Base-by-base conservation (phyloP, 1,140 invertebrate genomes). In the Drosophila virilis region DNA sequence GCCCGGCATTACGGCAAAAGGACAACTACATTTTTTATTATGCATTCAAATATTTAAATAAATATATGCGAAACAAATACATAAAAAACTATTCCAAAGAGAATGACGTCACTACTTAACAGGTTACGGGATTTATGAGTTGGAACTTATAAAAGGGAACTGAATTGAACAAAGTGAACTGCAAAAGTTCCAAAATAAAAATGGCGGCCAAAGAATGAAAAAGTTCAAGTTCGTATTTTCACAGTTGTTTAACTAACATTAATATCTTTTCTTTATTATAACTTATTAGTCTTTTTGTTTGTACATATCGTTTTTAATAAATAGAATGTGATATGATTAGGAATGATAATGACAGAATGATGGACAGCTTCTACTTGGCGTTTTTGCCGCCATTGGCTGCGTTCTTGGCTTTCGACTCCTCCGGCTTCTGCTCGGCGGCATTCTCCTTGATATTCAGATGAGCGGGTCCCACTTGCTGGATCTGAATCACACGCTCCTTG, bases 21-120 rank as follows among this genome's bases (percentile, higher is more conserved):
- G 67, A 73, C 68, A 79, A 80, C 68, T 80, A 84, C 60, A 86
- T 86, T 85, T 85, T 85, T 86, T 85, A 85, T 78, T 85, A 85
- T 86, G 74, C 80, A 85, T 72, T 71, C 64, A 32, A 85, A 77
- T 78, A 86, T 81, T 86, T 75, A 75, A 85, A 85, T 85, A 85
- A 86, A 85, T 86, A 85, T 75, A 82, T 85, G 81, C 81, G 81
- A 80, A 70, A 69, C 58, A 70, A 70, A 64, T 68, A 68, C 46
- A 67, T 64, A 61, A 43, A 67, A 71, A 61, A 62, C 28, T 65
- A 61, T 71, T 74, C 52, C 71, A 64, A 74, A 66, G 28, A 32
- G 9, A 60, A 74, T 55, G 10, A 15, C 13, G 57, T 17, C 13
- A n/a, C n/a, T 9, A 45, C 10, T 59, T 54, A 13, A 17, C 3